Base-by-base conservation (phyloP, 2,888 invertebrate species). In the Papilio elwesi region DNA sequence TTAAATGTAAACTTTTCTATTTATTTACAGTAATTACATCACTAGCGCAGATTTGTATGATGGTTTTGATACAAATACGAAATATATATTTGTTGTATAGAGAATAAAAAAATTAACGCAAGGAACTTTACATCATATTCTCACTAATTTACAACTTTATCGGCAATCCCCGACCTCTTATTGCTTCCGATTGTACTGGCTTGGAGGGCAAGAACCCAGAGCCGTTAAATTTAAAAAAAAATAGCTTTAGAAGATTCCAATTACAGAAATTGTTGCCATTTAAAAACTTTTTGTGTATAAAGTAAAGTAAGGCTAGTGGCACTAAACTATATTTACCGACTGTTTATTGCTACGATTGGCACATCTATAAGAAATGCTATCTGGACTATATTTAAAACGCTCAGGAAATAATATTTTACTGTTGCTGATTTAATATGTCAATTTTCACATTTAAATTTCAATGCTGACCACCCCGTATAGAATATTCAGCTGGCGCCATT, bases 21-120 rank as follows among this genome's bases (percentile, higher is more conserved):
- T 59, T 91, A 92, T 92, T 86, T 93, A 93, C 93, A 93, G 88
- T 92, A 93, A 92, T 93, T 93, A 93, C 93, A 93, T 92, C 91
- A 91, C 91, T 90, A 85, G 85, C 83, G 84, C 82, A 78, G 83
- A 84, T 84, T 83, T 83, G 88, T 85, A 88, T 85, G 87, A 86
- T 87, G 88, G 85, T 76, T 74, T 75, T 75, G 77, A 82, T 77
- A 85, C 82, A 82, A 59, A 85, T 82, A 83, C 80, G 76, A 73
- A 70, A 75, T 78, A 77, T 16, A 15, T 15, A 16, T 26, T 53
- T 16, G 10, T 16, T 53, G 9, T 53, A 80, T 77, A 76, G 74
- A 71, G 72, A 62, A 77, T 76, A 81, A 80, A 77, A 78, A 81
- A 55, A 36, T 57, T 70, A 63, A 43, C 11, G 12, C 77, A 83